Conservation (phyloP, 2,113 vertebrate genomes). For the Platichthys flesus region DNA sequence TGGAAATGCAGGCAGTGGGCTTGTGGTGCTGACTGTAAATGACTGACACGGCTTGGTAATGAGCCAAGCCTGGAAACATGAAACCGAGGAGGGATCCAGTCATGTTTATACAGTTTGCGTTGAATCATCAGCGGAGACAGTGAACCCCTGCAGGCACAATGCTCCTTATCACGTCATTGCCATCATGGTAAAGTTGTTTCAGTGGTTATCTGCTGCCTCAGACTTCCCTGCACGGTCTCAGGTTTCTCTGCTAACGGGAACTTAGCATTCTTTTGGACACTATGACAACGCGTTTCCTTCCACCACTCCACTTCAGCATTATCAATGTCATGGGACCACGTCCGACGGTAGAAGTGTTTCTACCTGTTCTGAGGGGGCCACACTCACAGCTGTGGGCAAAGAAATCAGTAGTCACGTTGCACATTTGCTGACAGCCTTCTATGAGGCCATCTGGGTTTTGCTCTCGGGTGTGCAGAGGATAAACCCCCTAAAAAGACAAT, state of each 20-base stretch:
- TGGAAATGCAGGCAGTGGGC: slow-evolving; percentile 53
- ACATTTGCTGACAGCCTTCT: no score
- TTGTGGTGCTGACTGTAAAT: slow-evolving; percentile 62
- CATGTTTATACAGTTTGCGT: slow-evolving; percentile 39
- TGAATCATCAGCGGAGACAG: slow-evolving; percentile 37
- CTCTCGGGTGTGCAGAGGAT: no score
- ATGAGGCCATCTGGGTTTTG: no score
- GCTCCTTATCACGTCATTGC: slow-evolving; percentile 33
- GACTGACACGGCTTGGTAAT: slow-evolving; percentile 47
- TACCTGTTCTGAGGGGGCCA: neutral
- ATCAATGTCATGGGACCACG: neutral
- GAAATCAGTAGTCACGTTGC: no score
- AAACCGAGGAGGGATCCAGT: slow-evolving; percentile 30
- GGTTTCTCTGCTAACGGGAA: slow-evolving; percentile 27
- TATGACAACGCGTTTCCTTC: neutral
- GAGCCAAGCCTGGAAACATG: slow-evolving; percentile 39
- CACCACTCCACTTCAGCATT: slow-evolving; percentile 11
- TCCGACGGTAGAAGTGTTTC: neutral
- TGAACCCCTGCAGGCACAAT: slow-evolving; percentile 45
- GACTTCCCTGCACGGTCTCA: slow-evolving; percentile 8
- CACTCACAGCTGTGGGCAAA: neutral
- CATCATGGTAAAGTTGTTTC: slow-evolving; percentile 45
- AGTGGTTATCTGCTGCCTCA: slow-evolving; percentile 40
- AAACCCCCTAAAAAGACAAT: no score
- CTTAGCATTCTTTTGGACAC: slow-evolving; percentile 30